Conservation (phyloP, 2,888 invertebrate genomes). For the Incurvaria masculella region DNA sequence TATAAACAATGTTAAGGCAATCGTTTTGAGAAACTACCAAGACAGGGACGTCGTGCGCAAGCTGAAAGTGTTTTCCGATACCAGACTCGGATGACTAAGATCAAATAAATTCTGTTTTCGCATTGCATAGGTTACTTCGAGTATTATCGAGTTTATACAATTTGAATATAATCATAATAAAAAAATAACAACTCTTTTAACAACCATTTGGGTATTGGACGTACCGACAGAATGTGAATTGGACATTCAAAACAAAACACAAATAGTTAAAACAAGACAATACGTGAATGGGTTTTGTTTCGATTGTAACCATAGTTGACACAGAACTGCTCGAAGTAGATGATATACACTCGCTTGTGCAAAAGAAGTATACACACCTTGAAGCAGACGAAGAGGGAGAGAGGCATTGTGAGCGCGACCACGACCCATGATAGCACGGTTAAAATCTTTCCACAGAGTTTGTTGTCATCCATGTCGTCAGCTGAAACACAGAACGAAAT, state of each 20-base stretch:
- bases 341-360: background rate
- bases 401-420: conserved; percentile 83
- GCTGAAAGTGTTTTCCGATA: no score
- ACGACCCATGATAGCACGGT: conserved; percentile 79
- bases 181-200: background rate
- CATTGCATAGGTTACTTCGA: no score
- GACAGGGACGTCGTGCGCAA: no score
- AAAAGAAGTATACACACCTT: conserved; percentile 66
- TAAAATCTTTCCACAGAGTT: conserved; percentile 80
- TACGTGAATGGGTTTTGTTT: background rate
- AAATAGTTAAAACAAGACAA: background rate
- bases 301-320: background rate
- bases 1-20: no score
- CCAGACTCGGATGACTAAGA: no score
- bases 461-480: conserved; percentile 63
- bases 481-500: conserved; percentile 36
- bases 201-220: background rate
- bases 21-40: no score
- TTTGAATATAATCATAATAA: no score
- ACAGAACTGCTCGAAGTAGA: background rate
- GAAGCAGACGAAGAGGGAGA: conserved; percentile 88
- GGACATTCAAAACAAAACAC: background rate
- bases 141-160: no score
- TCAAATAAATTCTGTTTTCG: no score
- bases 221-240: background rate